Base-by-base conservation (phyloP, 30 jellyfish, hydroid and myxozoan genomes). In the Pelagia noctiluca region DNA sequence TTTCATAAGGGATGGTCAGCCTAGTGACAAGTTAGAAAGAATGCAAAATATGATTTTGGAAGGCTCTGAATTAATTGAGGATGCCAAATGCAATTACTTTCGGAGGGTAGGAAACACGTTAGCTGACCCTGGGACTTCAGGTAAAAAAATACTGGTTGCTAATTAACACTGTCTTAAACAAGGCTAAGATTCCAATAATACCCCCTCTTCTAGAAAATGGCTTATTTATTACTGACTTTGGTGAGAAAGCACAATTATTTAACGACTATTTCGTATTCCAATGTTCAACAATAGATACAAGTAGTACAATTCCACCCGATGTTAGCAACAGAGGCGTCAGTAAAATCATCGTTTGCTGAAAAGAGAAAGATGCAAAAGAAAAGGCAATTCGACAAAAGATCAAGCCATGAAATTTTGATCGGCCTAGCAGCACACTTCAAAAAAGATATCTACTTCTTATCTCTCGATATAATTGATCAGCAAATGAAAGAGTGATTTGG, bases 121-220 rank as follows among this genome's bases (percentile, higher is more conserved):
- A 34, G 61, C 60, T 19, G 78, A 75, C 46, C 86, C 52, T 13
- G 36, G 36, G 28, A 75, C 78, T 75, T 2, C 75, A 23, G 28
- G 75, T 19, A 75, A 75, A 54, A 47, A 24, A 23, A n/a, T 75
- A 75, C 83, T 75, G 86, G 86, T 75, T 47, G 42, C 30, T 52
- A 16, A 19, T 75, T 5, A 75, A 37, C 22, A 21, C 38, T 21
- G 34, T 75, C 30, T 11, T 75, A 10, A 7, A 75, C 23, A 75
- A 75, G 48, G 19, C 25, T 21, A 75, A 75, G 48, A 37, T 42
- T n/a, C 84, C 86, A 23, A 75, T 18, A 22, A 50, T 75, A 30
- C 83, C 86, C 32, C 80, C 86, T 75, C 35, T 75, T 21, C 78
- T 26, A 3, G 78, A 38, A 30, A 54, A 37, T 24, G 61, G 61